Percentiles rank a stretch among this genome's conserved stretches.
phyloP scores from a whole-genome alignment of 2,888 invertebrate genomes.

The Tolmerus cingulatus region DNA sequence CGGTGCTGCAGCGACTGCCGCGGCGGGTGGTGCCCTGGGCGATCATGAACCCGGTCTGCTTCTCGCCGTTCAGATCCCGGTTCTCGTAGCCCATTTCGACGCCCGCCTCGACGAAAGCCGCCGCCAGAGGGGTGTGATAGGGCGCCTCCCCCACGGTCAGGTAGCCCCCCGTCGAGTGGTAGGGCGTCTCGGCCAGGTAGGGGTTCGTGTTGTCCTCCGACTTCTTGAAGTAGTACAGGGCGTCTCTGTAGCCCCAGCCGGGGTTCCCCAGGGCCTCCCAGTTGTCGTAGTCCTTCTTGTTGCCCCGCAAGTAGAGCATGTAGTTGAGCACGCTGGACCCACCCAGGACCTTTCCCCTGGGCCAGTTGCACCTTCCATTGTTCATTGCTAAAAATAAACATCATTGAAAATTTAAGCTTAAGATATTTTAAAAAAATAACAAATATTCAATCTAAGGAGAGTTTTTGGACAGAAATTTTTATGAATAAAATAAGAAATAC shows the following conservation, averaged over 20 bases:
- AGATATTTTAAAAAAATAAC: not conserved
- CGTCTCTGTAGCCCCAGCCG: conserved; percentile 86
- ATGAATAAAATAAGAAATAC: too few relatives aligned
- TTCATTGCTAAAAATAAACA: conserved; percentile 74
- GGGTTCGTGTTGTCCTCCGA: conserved; percentile 91
- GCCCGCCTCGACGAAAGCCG: conserved; percentile 84
- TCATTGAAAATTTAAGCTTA: not conserved
- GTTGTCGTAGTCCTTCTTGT: conserved; percentile 85
- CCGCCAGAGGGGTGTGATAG: conserved; percentile 83
- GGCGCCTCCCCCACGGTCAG: conserved; percentile 87
- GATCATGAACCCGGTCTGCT: conserved; percentile 88
- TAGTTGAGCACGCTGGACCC: conserved; percentile 90
- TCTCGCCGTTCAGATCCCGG: conserved; percentile 86
- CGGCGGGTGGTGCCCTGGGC: conserved; percentile 81
- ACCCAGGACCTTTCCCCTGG: conserved; percentile 89
- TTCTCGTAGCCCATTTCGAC: conserved; percentile 85
- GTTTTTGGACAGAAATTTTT: too few relatives aligned
- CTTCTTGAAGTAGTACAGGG: conserved; percentile 86
- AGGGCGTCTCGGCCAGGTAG: conserved; percentile 79
- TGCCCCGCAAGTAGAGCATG: conserved; percentile 91
- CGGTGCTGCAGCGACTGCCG: conserved; percentile 87
- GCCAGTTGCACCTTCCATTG: conserved; percentile 87
- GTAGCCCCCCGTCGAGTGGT: conserved; percentile 82
- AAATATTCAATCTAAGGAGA: too few relatives aligned
- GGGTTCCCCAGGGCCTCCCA: conserved; percentile 89